Base-by-base conservation (phyloP, 2,797 vertebrate genomes). In the Anomalospiza imberbis region DNA sequence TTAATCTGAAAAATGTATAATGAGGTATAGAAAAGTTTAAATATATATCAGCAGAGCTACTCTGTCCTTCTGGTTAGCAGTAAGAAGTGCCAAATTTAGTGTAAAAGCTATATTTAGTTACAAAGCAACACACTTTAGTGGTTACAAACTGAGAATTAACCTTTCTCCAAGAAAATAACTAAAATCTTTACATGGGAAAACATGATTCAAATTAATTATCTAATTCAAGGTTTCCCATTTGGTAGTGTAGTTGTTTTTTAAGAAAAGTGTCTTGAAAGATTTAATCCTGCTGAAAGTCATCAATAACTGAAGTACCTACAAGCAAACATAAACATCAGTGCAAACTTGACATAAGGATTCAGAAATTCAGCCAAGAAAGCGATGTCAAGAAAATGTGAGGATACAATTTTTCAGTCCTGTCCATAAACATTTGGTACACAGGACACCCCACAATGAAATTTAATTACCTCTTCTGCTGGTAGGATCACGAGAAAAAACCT, bases 81-180 rank as follows among this genome's bases (percentile, higher is more conserved):
- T 87, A 88, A 91, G 92, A 76, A 88, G 81, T 95, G 93, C 95
- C 92, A 95, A 95, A 95, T 95, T 93, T 95, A 96, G 96, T 85
- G 92, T 91, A 91, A 95, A 91, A 89, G 81, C 92, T 96, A 92
- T 96, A 89, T 97, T 95, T 96, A 97, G 94, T 91, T 95, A 87
- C 83, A 95, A 92, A 89, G 92, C 92, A 96, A 85, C 95, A 96
- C 95, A 88, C 95, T 96, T 96, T 2, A 88, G 82, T 94, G 89
- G 93, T 84, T 94, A 68, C 92, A 95, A 95, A 95, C 94, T 95
- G 96, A 91, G 92, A 95, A 96, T 93, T 95, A 96, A 96, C 94
- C 95, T 95, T 95, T 93, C 68, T 93, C 34, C 72, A 55, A 88
- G 78, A 94, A 93, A 93, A 91, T 95, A 95, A 68, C 80, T 60